These are phyloP conservation scores for Glossophaga mutica DNA, from an alignment of 2,797 vertebrate species.

Conservation along the genomic window DNA sequence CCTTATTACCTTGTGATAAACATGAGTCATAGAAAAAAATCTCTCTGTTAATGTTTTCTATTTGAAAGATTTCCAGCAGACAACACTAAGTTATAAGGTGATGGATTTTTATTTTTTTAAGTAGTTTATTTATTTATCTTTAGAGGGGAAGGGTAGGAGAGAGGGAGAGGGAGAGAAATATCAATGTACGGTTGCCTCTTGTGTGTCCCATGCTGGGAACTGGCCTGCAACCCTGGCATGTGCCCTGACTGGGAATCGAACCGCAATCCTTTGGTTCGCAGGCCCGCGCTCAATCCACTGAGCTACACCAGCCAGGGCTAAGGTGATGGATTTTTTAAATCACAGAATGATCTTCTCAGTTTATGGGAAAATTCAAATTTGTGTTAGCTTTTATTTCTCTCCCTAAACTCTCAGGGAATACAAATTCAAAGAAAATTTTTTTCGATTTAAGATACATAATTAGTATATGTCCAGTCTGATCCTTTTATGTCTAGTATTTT, in stretches of 20 bases:
- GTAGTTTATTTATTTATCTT: too few species aligned
- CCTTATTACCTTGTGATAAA: constrained; percentile 48
- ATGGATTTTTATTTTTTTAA: constrained; percentile 31
- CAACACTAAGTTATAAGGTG: constrained; percentile 33
- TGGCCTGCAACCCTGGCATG: too few species aligned
- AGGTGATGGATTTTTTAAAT: constrained; percentile 46
- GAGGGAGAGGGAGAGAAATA: too few species aligned
- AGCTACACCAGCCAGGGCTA: too few species aligned
- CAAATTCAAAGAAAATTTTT: constrained; percentile 18
- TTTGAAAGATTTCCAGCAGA: constrained; percentile 56
- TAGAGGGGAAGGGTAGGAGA: too few species aligned
- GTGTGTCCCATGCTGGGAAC: too few species aligned
- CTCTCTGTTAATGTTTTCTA: constrained; percentile 33
- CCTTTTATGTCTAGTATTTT: neutral
- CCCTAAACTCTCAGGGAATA: constrained; percentile 26
- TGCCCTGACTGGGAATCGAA: too few species aligned
- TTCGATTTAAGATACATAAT: constrained; percentile 10
- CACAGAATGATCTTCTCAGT: constrained; percentile 45
- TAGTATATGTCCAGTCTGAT: constrained; percentile 15
- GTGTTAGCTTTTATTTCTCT: constrained; percentile 14
- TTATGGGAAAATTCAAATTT: constrained; percentile 39
- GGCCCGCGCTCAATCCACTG: too few species aligned
- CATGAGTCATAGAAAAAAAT: constrained; percentile 31
- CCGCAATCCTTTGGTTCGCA: too few species aligned
- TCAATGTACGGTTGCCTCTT: too few species aligned